Evolutionary conservation across 2,113 vertebrate species (phyloP), one percentile per base, ranked within the genome.

Genomic region (Balaenoptera acutorostrata): DNA sequence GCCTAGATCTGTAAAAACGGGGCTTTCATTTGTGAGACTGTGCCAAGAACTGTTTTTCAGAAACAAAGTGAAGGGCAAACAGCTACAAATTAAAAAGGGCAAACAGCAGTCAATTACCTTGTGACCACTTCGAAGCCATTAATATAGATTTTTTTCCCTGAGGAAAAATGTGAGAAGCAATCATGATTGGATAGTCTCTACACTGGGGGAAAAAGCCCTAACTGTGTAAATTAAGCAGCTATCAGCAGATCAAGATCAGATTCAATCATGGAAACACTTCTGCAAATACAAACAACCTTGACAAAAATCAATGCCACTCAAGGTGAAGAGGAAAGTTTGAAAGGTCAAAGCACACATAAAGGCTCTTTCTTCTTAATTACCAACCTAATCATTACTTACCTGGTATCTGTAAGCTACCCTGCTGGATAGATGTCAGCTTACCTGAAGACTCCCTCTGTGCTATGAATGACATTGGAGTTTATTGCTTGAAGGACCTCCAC

Each of bases 201-300:
- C 20, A n/a, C 14, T 36, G 21, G 52, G 15, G 68, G n/a, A 18
- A 69, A 90, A 92, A 86, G 27, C 46, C 11, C 14, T 78, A 39
- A 78, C 59, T 72, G 41, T 86, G 82, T 88, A 86, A 97, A 93
- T 93, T 87, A 93, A 95, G 36, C n/a, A 93, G 57, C 33, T 78
- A 87, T 59, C 72, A 88, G 95, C 89, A 95, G 93, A 95, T 97
- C 64, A 90, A 64, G 33, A 77, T 94, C 90, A 93, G 61, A 81
- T 64, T 81, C 84, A 93, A 88, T 95, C 81, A 63, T 12, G n/a
- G 77, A 94, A 97, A 97, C 57, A 92, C 31, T 88, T 90, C 59
- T 96, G 41, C 39, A 88, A 85, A 61, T 74, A n/a, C n/a, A 7
- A 92, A 25, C 59, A 61, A 90, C 85, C 39, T 72, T 74, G 36